Evolutionary conservation across 2,888 invertebrate genomes (phyloP), one percentile per base, ranked within the genome.

Genomic region (Epirrita christyi): DNA sequence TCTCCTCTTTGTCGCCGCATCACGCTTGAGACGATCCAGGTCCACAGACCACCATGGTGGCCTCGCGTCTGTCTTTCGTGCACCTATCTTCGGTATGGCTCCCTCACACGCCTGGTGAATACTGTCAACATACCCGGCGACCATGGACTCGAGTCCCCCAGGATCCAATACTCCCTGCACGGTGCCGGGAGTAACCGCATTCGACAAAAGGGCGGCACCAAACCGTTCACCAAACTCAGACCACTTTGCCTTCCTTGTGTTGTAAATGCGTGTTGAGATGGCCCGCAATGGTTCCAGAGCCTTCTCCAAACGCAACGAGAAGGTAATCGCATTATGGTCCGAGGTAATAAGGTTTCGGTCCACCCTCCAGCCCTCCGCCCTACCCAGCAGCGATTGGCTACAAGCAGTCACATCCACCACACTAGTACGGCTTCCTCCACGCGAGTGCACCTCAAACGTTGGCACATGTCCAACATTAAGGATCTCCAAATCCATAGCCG

Each of bases 321-420:
- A 66, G 0, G 13, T 14, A 2, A 70, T 66, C 0, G 46, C 53
- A 21, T 63, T 64, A 44, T 65, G 68, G 53, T 70, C 70, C 6
- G 67, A 64, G 37, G 44, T 56, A 0, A 55, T 59, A 5, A 64
- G 7, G 0, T 10, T 44, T 10, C 10, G n/a, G 0, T 38, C 59
- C 0, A 63, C 59, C 40, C 52, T 55, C 59, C 59, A 59, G 10
- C 37, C 34, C 0, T 48, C 51, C 0, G 62, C 11, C 2, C 11
- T n/a, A n/a, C n/a, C n/a, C n/a, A n/a, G n/a, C n/a, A n/a, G n/a
- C n/a, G n/a, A n/a, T n/a, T n/a, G n/a, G 0, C 60, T 34, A 40
- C 64, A 64, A 0, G 49, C 56, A 7, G 68, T 67, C 0, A 68
- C 42, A 28, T 70, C 71, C 0, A 69, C 63, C 9, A 9, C 15